These are phyloP conservation scores for Neoaliturus tenellus DNA, from an alignment of 2,888 invertebrate genomes.

Conservation along the genomic window DNA sequence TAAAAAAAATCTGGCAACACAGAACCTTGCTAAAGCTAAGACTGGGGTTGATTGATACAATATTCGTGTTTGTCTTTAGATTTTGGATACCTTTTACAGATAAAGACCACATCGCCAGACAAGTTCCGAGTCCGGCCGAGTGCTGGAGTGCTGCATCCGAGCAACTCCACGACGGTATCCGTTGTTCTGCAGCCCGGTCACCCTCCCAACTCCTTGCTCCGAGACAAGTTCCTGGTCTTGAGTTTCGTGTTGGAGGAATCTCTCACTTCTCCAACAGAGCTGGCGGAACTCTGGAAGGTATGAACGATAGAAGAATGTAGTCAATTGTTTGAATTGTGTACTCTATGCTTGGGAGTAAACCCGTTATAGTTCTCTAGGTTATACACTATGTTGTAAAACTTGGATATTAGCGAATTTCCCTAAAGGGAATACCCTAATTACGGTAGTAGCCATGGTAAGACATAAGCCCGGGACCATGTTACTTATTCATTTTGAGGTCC, in stretches of 20 bases:
- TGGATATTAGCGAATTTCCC: too few species aligned
- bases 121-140: slow-evolving; percentile 96
- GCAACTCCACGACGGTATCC: slow-evolving; percentile 79
- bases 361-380: too few species aligned
- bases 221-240: slow-evolving; percentile 94
- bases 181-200: slow-evolving; percentile 87
- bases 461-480: too few species aligned
- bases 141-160: slow-evolving; percentile 83
- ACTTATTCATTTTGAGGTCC: too few species aligned
- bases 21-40: too few species aligned
- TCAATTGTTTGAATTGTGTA: too few species aligned
- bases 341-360: too few species aligned
- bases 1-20: too few species aligned
- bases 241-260: slow-evolving; percentile 80
- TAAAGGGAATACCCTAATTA: too few species aligned
- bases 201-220: slow-evolving; percentile 77
- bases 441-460: too few species aligned
- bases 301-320: slow-evolving; percentile 41
- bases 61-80: not conserved
- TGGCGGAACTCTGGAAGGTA: slow-evolving; percentile 86
- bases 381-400: too few species aligned
- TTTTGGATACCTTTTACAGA: slow-evolving; percentile 73
- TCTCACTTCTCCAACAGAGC: slow-evolving; percentile 80
- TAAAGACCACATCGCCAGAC: slow-evolving; percentile 97
- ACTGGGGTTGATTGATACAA: too few species aligned